Evolutionary conservation across 2,797 vertebrate genomes (phyloP), one percentile per base, ranked within the genome.

Genomic region (Brachyalestes nurse): DNA sequence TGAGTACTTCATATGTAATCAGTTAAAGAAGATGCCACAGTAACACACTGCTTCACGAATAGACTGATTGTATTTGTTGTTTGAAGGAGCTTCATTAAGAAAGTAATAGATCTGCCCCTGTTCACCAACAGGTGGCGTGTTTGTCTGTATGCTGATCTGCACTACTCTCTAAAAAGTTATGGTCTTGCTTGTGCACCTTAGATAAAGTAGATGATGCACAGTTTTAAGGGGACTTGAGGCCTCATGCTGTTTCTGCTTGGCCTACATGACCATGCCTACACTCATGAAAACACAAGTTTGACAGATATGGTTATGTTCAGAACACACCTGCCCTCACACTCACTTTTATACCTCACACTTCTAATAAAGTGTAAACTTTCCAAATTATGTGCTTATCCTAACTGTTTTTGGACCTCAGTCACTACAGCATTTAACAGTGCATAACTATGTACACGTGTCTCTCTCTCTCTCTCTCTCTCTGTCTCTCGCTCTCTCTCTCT

Each of bases 61-160:
- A 23, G 16, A 49, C 0, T 28, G 13, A 28, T 28, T 25, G 7
- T 28, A 42, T 71, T 71, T 45, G 66, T 40, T 9, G 1, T 69
- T 19, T 19, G 47, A 28, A 25, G 34, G 7, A 53, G 51, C 69
- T 28, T 49, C 14, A 69, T 25, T 78, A 58, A n/a, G 16, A 60
- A 6, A 19, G 19, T 13, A 62, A 1, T 23, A n/a, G 42, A 42
- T 17, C 21, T 1, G 16, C 21, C 25, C 8, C 66, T 55, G 51
- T 66, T 17, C 34, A 40, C 75, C 75, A 66, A 62, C 47, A 77
- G 75, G 62, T 53, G 75, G 75, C 53, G 49, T 66, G 75, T 77
- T 53, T 73, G 49, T 40, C 42, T 67, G 23, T 77, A n/a, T 21
- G 4, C 28, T 78, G 60, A 42, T 13, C 25, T 34, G 14, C 21